These are phyloP conservation scores for Globodera ellingtonae DNA, from an alignment of 1,140 invertebrate genomes.

Conservation along the genomic window DNA sequence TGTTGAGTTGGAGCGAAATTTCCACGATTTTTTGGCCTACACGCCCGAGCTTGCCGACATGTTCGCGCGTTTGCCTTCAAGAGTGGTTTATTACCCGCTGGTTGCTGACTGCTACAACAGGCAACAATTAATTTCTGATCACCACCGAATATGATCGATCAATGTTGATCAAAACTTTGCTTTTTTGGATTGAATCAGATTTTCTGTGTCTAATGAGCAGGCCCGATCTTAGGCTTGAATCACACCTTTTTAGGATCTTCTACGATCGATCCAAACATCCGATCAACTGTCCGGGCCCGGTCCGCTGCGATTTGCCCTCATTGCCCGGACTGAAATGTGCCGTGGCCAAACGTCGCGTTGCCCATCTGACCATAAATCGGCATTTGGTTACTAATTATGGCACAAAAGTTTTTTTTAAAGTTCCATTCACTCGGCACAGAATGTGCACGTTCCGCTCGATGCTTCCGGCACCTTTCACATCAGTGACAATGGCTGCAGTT, in stretches of 20 bases:
- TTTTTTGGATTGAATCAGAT: not conserved
- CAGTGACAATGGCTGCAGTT: conserved; percentile 40
- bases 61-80: conserved; percentile 37
- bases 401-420: not conserved
- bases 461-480: conserved; percentile 34
- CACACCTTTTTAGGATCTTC: conserved; percentile 46
- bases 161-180: not conserved
- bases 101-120: conserved; percentile 56
- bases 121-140: conserved; percentile 3
- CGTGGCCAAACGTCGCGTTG: conserved; percentile 30
- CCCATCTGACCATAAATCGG: conserved; percentile 35
- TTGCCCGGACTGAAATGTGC: conserved; percentile 43
- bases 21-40: conserved; percentile 32
- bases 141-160: not conserved
- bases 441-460: conserved; percentile 23
- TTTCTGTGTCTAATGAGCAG: not conserved
- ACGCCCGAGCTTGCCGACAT: conserved; percentile 21
- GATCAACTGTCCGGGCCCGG: conserved; percentile 41
- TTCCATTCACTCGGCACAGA: conserved; percentile 2
- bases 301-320: conserved; percentile 44
- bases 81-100: conserved; percentile 52
- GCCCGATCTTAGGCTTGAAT: not conserved
- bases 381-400: conserved; percentile 2
- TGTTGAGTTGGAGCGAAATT: conserved; percentile 33
- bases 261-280: conserved; percentile 48